A percentile compares a stretch with the other conserved stretches of the same genome.
Evolutionary conservation across 2,797 vertebrate genomes (phyloP).

Genomic region (Scolopax rusticola): DNA sequence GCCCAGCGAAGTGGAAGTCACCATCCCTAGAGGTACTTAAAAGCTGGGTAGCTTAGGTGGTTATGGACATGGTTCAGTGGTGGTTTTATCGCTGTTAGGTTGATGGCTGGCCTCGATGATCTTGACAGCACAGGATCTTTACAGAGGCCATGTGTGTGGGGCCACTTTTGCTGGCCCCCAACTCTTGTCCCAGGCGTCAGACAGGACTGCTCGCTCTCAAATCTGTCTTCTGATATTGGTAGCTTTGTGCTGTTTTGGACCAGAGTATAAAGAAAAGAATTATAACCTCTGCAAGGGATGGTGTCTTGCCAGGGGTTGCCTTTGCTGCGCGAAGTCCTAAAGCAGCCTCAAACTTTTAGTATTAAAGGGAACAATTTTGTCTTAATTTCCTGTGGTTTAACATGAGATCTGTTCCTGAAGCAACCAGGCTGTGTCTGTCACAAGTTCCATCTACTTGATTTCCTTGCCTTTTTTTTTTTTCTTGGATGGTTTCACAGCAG

Average conservation of each 20-base stretch:
- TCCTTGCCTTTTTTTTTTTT: not conserved
- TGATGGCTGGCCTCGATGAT: too few relatives aligned
- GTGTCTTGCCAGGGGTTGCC: not conserved
- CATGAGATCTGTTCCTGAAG: not conserved
- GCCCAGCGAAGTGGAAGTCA: too few relatives aligned
- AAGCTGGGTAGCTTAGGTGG: too few relatives aligned
- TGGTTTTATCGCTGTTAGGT: too few relatives aligned
- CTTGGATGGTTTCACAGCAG: not conserved
- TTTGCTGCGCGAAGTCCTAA: not conserved
- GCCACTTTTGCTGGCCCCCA: not conserved
- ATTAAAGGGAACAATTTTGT: slow-evolving; percentile 24
- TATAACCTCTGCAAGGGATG: not conserved
- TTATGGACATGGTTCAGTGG: too few relatives aligned
- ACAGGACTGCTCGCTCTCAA: not conserved
- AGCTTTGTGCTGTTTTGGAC: not conserved
- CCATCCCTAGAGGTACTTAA: too few relatives aligned
- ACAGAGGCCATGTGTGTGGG: not conserved
- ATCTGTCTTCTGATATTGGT: not conserved
- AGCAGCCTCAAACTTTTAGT: not conserved
- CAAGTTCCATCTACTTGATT: not conserved
- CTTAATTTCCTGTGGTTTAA: slow-evolving; percentile 52
- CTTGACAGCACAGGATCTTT: not conserved
- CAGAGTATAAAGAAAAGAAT: not conserved
- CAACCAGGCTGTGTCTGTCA: not conserved
- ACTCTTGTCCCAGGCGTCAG: not conserved